These are phyloP conservation scores for Dinoponera quadriceps DNA, from an alignment of 1,140 invertebrate species.

Conservation along the genomic window DNA sequence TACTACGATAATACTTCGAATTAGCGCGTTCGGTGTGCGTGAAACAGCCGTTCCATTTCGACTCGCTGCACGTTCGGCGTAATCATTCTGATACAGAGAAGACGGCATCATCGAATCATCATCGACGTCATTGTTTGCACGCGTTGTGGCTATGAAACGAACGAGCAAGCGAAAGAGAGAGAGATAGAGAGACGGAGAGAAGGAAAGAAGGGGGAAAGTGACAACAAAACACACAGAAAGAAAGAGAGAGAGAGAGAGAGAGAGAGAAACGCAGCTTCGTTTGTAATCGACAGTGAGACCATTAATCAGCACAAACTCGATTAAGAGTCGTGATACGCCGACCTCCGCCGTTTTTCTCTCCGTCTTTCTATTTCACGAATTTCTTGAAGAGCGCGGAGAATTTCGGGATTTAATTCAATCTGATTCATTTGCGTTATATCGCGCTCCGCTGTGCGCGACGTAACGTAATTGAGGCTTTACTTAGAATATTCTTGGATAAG, in stretches of 20 bases:
- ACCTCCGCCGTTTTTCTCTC: not conserved
- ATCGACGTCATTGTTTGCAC: conserved; percentile 24
- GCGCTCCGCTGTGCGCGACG: not conserved
- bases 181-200: not conserved
- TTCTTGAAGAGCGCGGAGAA: not conserved
- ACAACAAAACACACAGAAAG: not conserved
- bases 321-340: conserved; percentile 60
- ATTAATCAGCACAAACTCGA: conserved; percentile 63
- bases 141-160: conserved; percentile 2
- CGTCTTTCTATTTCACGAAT: not conserved
- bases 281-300: conserved; percentile 52
- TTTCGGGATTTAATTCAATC: conserved; percentile 42
- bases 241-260: too few species aligned
- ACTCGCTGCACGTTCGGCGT: not conserved
- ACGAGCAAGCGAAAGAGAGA: not conserved
- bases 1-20: not conserved
- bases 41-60: conserved; percentile 6
- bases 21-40: not conserved
- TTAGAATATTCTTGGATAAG: conserved; percentile 9
- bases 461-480: conserved; percentile 15
- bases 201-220: not conserved
- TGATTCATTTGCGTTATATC: conserved; percentile 31
- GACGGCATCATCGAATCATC: conserved; percentile 21
- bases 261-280: conserved; percentile 2
- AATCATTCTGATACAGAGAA: not conserved